Evolutionary conservation across 2,888 invertebrate species (phyloP).

Genomic region (Diabrotica balteata): DNA sequence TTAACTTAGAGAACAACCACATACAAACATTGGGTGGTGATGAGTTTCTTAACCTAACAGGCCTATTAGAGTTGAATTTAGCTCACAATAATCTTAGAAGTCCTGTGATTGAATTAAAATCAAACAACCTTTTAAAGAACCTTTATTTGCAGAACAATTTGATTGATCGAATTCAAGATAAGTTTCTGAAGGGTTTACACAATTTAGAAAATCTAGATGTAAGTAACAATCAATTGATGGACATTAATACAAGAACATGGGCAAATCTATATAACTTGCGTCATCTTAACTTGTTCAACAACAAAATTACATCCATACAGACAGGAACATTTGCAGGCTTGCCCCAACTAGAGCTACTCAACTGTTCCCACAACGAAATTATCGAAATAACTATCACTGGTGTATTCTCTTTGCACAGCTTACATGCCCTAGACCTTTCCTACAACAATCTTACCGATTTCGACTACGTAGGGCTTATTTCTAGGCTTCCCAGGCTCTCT

Average conservation of each 20-base stretch:
- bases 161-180: conserved; percentile 44
- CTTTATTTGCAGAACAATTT: conserved; percentile 51
- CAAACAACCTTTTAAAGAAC: conserved; percentile 43
- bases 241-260: conserved; percentile 46
- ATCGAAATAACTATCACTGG: conserved; percentile 49
- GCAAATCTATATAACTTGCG: conserved; percentile 47
- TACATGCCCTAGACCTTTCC: conserved; percentile 55
- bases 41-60: conserved; percentile 49
- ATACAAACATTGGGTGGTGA: conserved; percentile 44
- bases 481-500: conserved; percentile 51
- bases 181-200: conserved; percentile 49
- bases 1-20: conserved; percentile 51
- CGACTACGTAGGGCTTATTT: conserved; percentile 52
- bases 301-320: conserved; percentile 48
- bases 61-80: conserved; percentile 48
- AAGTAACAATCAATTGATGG: conserved; percentile 47
- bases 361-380: conserved; percentile 53
- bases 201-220: conserved; percentile 52
- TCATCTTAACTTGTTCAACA: conserved; percentile 49
- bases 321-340: conserved; percentile 53
- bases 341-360: conserved; percentile 52
- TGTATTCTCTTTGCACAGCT: conserved; percentile 50
- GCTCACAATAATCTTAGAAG: conserved; percentile 47
- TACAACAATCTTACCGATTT: conserved; percentile 52
- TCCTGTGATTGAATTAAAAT: conserved; percentile 37